Evolutionary conservation across 2,888 invertebrate genomes (phyloP), one percentile per base, ranked within the genome.

Genomic region (Pollenia angustigena): DNA sequence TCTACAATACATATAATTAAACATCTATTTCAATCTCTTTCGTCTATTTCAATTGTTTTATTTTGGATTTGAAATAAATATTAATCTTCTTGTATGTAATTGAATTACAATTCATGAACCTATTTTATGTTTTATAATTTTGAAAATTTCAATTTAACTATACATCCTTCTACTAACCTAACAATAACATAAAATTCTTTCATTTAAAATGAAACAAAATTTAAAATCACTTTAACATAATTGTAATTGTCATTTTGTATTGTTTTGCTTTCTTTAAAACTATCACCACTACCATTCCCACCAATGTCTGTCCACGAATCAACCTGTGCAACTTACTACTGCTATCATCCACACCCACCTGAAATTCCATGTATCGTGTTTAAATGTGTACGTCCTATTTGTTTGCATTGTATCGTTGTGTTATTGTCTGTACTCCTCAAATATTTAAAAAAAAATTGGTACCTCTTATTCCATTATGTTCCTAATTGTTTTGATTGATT

Each of bases 11-110:
- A 32, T 32, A 32, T 23, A 78, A 44, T 62, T 64, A 54, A 83
- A 76, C 80, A 86, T 83, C 32, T 86, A 64, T 81, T 84, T 83
- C 52, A 80, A 83, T 86, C 79, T 82, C 75, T 86, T 76, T 80
- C 86, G 75, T 86, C 86, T 84, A 84, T 87, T 87, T 84, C 74
- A 66, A 76, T 72, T 87, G 66, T 78, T 87, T 71, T 64, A 60
- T 50, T 81, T 83, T 72, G 69, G 44, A 60, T 68, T 66, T 52
- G 18, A 76, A 76, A 68, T 54, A 69, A 79, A 50, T 48, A 46
- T 62, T 62, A 44, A 81, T 69, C 68, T 87, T 88, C 75, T 88
- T 89, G 62, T 83, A 85, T 89, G 87, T 89, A 87, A 88, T 88
- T 88, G 87, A 87, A 48, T 58, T 81, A 85, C 52, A 79, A 88